Percentiles rank a stretch among this genome's conserved stretches.
Evolutionary conservation across 2,113 vertebrate species (phyloP).

Genomic region (Oreochromis spilurus): DNA sequence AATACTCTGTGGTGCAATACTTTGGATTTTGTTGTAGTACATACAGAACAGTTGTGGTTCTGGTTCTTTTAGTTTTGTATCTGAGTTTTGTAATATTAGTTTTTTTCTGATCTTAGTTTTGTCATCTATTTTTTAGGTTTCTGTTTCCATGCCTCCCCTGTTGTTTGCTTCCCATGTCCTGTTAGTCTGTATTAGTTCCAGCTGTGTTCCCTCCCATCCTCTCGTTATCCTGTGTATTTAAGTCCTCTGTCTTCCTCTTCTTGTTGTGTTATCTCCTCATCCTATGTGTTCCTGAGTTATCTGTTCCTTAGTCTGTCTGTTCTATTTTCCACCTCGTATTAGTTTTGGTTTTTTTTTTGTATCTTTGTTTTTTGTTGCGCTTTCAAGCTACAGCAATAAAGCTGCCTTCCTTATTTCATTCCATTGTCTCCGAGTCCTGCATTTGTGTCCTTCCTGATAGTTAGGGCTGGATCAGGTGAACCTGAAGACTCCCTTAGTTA

Average conservation of each 20-base stretch:
- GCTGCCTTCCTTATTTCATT: too few species aligned
- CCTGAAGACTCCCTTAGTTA: neutral
- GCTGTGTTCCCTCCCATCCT: neutral
- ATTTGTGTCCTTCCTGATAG: neutral
- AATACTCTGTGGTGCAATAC: neutral
- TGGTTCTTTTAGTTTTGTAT: neutral
- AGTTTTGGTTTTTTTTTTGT: rapidly evolving
- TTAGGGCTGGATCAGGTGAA: neutral
- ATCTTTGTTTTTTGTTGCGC: neutral
- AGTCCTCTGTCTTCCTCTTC: neutral
- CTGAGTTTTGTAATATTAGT: neutral
- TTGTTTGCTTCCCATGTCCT: neutral
- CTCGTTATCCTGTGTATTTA: neutral
- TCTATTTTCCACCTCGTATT: neutral
- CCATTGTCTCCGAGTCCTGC: neutral
- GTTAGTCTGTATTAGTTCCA: neutral
- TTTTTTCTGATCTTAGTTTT: neutral
- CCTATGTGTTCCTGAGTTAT: neutral
- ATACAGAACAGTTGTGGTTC: neutral
- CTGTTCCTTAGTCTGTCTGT: neutral
- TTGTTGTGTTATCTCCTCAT: neutral
- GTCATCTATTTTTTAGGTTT: neutral
- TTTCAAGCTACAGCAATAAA: too few species aligned
- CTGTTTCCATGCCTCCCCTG: neutral
- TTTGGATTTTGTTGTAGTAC: neutral